A percentile compares a stretch with the other conserved stretches of the same genome.
Evolutionary conservation across 2,888 invertebrate species (phyloP).

Genomic region (Rosalia funebris): DNA sequence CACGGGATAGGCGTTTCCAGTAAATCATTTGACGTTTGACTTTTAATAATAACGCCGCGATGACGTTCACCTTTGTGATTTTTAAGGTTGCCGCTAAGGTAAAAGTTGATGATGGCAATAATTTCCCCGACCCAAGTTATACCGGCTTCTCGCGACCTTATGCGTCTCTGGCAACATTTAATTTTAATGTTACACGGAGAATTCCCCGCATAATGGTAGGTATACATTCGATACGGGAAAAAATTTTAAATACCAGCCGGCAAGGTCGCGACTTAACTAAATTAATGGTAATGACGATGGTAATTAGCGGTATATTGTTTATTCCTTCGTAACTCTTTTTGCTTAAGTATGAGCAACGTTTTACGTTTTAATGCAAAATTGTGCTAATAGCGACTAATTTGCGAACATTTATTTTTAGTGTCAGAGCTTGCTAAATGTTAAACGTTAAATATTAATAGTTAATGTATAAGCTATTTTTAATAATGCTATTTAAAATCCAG

Average conservation of each 20-base stretch:
- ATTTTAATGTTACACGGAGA: slow-evolving; percentile 4
- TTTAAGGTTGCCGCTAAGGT: slow-evolving; percentile 19
- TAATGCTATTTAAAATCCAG: too few relatives aligned
- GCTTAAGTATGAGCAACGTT: not conserved
- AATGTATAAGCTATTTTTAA: too few relatives aligned
- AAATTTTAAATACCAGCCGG: not conserved
- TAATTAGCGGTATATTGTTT: not conserved
- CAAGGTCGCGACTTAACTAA: slow-evolving; percentile 3
- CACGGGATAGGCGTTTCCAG: too few relatives aligned
- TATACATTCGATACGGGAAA: slow-evolving; percentile 1
- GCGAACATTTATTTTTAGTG: too few relatives aligned
- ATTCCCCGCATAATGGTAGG: not conserved
- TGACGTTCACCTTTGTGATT: slow-evolving; percentile 23
- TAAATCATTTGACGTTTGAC: slow-evolving; percentile 14
- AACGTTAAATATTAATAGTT: too few relatives aligned
- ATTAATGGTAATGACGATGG: not conserved
- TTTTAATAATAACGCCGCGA: slow-evolving; percentile 17
- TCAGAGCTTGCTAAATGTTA: too few relatives aligned
- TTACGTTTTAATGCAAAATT: not conserved
- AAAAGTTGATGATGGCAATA: slow-evolving; percentile 16
- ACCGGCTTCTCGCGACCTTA: slow-evolving; percentile 11
- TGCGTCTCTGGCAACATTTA: slow-evolving; percentile 15
- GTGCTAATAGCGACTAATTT: too few relatives aligned
- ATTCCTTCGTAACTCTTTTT: not conserved
- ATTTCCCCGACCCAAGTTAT: slow-evolving; percentile 2